Evolutionary conservation across 2,113 vertebrate genomes (phyloP).

Genomic region (Cervus canadensis): DNA sequence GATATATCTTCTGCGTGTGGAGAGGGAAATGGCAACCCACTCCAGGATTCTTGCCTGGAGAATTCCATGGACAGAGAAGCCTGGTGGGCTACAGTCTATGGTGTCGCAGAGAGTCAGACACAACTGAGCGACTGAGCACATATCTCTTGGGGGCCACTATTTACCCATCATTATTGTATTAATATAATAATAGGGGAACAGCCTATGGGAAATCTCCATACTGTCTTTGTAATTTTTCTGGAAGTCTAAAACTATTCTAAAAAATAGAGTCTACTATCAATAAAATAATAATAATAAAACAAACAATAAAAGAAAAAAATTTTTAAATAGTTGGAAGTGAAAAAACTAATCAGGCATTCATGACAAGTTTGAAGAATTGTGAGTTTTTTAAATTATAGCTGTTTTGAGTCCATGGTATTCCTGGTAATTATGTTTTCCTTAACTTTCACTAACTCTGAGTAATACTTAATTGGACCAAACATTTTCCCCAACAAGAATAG

Average conservation of each 20-base stretch:
- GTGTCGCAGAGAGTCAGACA: background rate
- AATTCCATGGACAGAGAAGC: background rate
- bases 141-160: background rate
- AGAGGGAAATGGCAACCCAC: background rate
- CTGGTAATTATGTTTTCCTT: background rate
- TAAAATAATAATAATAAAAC: background rate
- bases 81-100: background rate
- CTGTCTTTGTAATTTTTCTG: background rate
- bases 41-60: background rate
- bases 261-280: background rate
- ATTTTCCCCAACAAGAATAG: background rate
- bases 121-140: background rate
- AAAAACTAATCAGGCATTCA: background rate
- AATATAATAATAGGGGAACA: background rate
- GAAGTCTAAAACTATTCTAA: background rate
- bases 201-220: background rate
- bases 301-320: background rate
- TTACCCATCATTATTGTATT: background rate
- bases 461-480: background rate
- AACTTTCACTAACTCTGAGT: slow-evolving; percentile 1
- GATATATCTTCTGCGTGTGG: background rate
- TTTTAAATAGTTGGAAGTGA: background rate
- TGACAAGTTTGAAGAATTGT: background rate
- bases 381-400: background rate
- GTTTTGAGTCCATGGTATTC: background rate